Evolutionary conservation across 1,140 invertebrate species (phyloP), one percentile per base, ranked within the genome.

Genomic region (Drosophila sturtevanti): DNA sequence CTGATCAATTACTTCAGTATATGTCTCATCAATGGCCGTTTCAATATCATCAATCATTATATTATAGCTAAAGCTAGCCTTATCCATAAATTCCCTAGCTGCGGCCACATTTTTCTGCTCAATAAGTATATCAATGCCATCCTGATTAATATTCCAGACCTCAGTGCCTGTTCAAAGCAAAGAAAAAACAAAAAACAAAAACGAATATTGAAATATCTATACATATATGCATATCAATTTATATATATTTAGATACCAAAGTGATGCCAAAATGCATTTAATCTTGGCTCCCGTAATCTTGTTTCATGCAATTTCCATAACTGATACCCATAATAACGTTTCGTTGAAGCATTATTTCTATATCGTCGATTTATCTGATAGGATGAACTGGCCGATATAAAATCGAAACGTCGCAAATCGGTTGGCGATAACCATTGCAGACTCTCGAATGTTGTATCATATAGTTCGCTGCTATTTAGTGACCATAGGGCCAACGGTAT

Each of bases 41-140:
- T 97, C 96, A 1, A 97, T 79, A 91, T 97, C 94, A 1, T 95
- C 93, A 71, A 97, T 96, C 27, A 96, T 91, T 0, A 97, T 87
- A 3, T 95, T 93, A 77, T 94, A 97, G 11, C 93, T 91, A 59
- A 96, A 95, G 14, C 93, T 92, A 10, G 94, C 93, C 16, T 92
- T 79, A 12, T 92, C 91, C 35, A 95, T 92, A n/a, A 92, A 90
- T 0, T 94, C 93, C 66, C 93, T 93, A 0, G 94, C 93, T 64
- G 93, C 93, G 9, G 94, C 82, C 9, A 93, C 93, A 14, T 93
- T 87, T 10, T 93, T 93, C 75, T 93, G 94, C 1, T 96, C 93
- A 48, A 96, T 92, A 37, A 96, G 93, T 0, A 95, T 75, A 68
- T 91, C 90, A 24, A 91, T 89, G 34, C 90, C 90, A 48, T 91